Evolutionary conservation across 2,797 vertebrate species (phyloP).

Genomic region (Merluccius polli): DNA sequence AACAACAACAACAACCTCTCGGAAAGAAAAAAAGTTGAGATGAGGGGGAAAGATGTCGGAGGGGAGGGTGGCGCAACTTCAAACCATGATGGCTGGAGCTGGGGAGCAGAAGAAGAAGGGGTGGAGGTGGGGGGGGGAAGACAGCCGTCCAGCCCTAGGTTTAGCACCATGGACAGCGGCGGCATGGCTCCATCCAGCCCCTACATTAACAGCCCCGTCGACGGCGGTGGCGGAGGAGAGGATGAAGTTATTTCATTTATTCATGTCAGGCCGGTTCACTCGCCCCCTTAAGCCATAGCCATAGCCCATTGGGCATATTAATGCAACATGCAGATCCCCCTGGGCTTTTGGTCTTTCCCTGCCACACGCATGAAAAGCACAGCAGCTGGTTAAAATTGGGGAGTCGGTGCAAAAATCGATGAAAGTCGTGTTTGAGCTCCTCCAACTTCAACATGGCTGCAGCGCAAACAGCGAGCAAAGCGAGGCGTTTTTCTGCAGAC

Average conservation of each 20-base stretch:
- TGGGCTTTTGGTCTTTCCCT: not conserved
- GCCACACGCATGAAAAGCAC: not conserved
- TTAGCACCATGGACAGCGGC: constrained; percentile 1
- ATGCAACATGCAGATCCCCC: constrained; percentile 18
- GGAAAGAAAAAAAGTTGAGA: not conserved
- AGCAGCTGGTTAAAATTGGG: not conserved
- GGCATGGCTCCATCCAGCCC: not conserved
- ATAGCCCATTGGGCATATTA: constrained; percentile 22
- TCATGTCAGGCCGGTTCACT: constrained; percentile 11
- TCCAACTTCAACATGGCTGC: constrained; percentile 29
- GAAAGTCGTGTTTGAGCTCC: not conserved
- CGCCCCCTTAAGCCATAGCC: constrained; percentile 20
- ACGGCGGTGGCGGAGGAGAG: not conserved
- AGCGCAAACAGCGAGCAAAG: constrained; percentile 25
- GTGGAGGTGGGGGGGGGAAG: not conserved
- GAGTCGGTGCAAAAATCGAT: not conserved
- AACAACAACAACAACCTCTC: not conserved
- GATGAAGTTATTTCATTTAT: constrained; percentile 34
- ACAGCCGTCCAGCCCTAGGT: not conserved
- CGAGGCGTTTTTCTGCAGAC: not conserved
- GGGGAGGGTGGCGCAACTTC: not conserved
- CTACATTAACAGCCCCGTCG: not conserved
- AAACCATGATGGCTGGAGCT: not conserved
- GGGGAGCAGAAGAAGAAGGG: not conserved
- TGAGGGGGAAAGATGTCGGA: not conserved